Conservation (phyloP, 2,888 invertebrate genomes). For the Eupithecia vulgata region DNA sequence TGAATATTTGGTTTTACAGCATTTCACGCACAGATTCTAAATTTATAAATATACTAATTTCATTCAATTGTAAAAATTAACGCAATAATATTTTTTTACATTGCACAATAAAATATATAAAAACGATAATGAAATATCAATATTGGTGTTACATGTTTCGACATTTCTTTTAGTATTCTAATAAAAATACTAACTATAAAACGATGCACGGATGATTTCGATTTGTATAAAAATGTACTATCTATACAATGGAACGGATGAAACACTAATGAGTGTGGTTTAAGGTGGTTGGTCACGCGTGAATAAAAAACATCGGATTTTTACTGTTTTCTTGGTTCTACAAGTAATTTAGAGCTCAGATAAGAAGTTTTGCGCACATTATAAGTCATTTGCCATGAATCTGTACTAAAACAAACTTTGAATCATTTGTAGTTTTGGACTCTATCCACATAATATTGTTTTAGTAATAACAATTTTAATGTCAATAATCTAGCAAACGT, state of each 20-base stretch:
- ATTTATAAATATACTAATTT: conserved; percentile 21
- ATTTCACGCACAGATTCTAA: conserved; percentile 18
- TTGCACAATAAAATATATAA: conserved; percentile 40
- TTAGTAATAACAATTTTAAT: no score
- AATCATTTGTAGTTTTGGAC: no score
- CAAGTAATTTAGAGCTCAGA: no score
- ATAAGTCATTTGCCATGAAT: no score
- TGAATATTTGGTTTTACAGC: conserved; percentile 30
- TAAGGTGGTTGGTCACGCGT: conserved; percentile 19
- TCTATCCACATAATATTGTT: no score
- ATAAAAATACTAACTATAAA: conserved; percentile 51
- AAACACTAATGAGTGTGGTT: conserved; percentile 62
- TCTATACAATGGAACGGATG: conserved; percentile 75
- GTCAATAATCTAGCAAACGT: no score
- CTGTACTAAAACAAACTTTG: no score
- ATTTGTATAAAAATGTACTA: conserved; percentile 66
- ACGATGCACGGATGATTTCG: conserved; percentile 65
- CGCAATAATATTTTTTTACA: conserved; percentile 21
- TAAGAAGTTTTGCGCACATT: no score
- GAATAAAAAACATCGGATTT: no score
- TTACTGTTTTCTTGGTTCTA: no score
- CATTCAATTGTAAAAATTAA: conserved; percentile 23
- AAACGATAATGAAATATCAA: conserved; percentile 53
- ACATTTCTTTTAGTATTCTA: conserved; percentile 53
- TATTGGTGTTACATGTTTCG: conserved; percentile 62